Base-by-base conservation (phyloP, 2,113 vertebrate genomes). In the Caranx melampygus region DNA sequence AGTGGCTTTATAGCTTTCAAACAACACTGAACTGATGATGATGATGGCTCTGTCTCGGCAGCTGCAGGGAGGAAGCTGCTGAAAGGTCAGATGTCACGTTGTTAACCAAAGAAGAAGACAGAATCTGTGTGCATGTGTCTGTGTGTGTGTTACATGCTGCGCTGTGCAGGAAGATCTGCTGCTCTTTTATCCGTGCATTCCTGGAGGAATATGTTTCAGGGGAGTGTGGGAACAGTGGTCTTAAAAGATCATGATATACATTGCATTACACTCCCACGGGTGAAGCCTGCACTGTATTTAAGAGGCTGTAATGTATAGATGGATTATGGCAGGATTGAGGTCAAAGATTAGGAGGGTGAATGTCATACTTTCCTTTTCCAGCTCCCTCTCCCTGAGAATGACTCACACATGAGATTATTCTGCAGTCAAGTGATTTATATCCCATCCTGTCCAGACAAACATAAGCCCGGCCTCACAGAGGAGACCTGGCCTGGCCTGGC, bases 301-400 rank as follows among this genome's bases (percentile, higher is more conserved):
- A 70, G 20, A 58, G 71, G 34, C 44, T 58, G 72, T 72, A 57
- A 82, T 84, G 33, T 58, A 68, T 75, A 72, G 72, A 75, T 78
- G 66, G 85, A 92, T 93, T 90, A 88, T 65, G n/a, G 72, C 10
- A 7, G 83, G 85, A 91, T 90, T 72, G n/a, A 90, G 87, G 85
- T 78, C 83, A 87, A 64, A 88, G 90, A 91, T 88, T 86, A 89
- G 54, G 67, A 54, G 37, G 62, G 47, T 57, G 13, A 62, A n/a
- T 79, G 1, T 83, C 65, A 68, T 13, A 44, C 45, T 55, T 63
- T 79, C 0, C 42, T 71, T 75, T 82, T 74, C 13, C 70, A 65
- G 51, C 31, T 7, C n/a, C 11, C 15, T 63, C 62, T 44, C 11
- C 12, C 3, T 31, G n/a, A 31, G 20, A 45, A 37, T 62, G 4